Conservation (phyloP, 2,888 invertebrate genomes). For the Melipona beecheii region DNA sequence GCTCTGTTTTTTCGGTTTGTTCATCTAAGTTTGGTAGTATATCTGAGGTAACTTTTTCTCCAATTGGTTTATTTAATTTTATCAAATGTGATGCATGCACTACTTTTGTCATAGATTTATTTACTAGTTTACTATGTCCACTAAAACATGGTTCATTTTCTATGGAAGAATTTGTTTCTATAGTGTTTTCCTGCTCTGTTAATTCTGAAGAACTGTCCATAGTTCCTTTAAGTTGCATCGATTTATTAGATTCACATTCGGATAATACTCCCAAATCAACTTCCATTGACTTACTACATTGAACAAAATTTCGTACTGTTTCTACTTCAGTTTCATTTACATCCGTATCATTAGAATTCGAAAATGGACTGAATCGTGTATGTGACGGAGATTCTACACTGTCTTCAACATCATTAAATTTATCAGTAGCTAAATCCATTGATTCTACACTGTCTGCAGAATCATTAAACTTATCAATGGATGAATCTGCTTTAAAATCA, state of each 20-base stretch:
- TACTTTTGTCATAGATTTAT: not conserved
- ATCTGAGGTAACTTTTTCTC: not conserved
- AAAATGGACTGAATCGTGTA: not conserved
- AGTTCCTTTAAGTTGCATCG: conserved; percentile 9
- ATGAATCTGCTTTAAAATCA: conserved; percentile 9
- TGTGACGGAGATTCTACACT: not conserved
- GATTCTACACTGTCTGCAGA: not conserved
- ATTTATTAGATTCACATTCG: conserved; percentile 35
- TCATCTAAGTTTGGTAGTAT: not conserved
- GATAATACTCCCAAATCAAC: conserved; percentile 48
- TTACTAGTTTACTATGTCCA: not conserved
- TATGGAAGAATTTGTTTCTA: not conserved
- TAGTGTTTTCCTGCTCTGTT: not conserved
- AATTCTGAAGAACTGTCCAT: not conserved
- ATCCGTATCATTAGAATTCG: not conserved
- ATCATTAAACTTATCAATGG: too few species aligned
- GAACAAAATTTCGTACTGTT: not conserved
- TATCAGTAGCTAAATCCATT: not conserved
- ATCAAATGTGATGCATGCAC: not conserved
- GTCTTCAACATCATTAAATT: too few species aligned
- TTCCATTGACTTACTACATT: conserved; percentile 20
- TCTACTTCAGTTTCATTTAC: conserved; percentile 12
- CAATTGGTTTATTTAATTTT: not conserved
- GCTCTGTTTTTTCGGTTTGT: not conserved
- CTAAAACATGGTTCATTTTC: not conserved